phyloP scores from a whole-genome alignment of 2,113 vertebrate species.

The Sitta europaea region DNA sequence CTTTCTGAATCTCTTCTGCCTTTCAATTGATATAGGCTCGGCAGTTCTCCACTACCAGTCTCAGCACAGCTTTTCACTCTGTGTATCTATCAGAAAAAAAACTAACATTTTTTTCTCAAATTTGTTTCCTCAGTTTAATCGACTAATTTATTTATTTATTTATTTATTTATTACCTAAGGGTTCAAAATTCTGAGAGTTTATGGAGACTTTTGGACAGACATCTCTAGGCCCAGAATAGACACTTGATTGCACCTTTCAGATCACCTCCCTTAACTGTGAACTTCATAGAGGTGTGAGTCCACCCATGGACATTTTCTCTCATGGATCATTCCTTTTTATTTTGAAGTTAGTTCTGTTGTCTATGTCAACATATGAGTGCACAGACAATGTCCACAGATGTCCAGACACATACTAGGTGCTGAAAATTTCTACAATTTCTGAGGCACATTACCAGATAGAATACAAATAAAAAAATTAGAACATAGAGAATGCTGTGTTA shows the following conservation, averaged over 20 bases:
- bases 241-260: background rate
- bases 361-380: background rate
- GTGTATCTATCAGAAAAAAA: background rate
- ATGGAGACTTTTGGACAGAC: background rate
- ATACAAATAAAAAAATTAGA: background rate
- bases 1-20: background rate
- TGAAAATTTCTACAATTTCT: background rate
- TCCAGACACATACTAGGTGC: background rate
- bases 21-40: background rate
- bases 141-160: background rate
- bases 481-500: background rate
- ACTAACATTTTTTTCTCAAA: background rate
- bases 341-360: background rate
- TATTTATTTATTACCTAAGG: background rate
- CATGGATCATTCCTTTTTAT: background rate
- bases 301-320: background rate
- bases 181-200: background rate
- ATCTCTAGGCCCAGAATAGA: background rate
- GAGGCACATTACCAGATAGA: background rate
- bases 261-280: background rate
- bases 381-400: background rate
- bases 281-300: background rate
- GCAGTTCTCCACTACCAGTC: background rate
- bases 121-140: background rate
- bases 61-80: background rate